Evolutionary conservation across 2,888 invertebrate species (phyloP).

Genomic region (Oasisia sp.): DNA sequence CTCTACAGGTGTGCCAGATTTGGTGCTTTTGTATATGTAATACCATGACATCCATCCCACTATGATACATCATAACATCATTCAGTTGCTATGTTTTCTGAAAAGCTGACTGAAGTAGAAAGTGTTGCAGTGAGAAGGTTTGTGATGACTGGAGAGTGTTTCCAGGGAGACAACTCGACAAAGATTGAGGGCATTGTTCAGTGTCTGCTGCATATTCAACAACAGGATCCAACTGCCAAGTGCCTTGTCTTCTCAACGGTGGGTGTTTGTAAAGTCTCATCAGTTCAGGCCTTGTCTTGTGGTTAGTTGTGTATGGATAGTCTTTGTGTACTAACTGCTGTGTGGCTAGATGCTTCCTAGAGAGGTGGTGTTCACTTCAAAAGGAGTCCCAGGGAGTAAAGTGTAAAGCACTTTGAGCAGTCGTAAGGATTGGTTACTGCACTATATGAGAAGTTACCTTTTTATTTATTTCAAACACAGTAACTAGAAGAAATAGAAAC

Average conservation of each 20-base stretch:
- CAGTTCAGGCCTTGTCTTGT: neutral
- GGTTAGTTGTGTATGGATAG: neutral
- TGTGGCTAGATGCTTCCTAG: no score
- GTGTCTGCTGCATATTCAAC: slow-evolving; percentile 70
- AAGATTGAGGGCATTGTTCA: slow-evolving; percentile 76
- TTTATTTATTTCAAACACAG: no score
- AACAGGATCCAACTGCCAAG: slow-evolving; percentile 72
- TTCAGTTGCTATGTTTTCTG: slow-evolving; percentile 8
- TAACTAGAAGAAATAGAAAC: no score
- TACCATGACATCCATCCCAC: neutral
- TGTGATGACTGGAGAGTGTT: neutral
- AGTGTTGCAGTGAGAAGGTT: slow-evolving; percentile 14
- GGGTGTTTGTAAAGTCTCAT: slow-evolving; percentile 44
- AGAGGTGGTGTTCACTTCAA: no score
- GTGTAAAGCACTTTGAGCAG: no score
- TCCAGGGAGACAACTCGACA: slow-evolving; percentile 76
- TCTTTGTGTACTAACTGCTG: no score
- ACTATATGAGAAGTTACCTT: no score
- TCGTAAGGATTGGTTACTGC: no score
- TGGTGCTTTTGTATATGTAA: neutral
- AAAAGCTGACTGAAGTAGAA: neutral
- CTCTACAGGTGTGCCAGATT: neutral
- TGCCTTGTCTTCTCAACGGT: slow-evolving; percentile 78
- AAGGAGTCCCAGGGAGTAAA: no score
- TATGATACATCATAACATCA: neutral